Conservation (phyloP, 2,113 vertebrate genomes). For the Cyphomyrus discorhynchus region DNA sequence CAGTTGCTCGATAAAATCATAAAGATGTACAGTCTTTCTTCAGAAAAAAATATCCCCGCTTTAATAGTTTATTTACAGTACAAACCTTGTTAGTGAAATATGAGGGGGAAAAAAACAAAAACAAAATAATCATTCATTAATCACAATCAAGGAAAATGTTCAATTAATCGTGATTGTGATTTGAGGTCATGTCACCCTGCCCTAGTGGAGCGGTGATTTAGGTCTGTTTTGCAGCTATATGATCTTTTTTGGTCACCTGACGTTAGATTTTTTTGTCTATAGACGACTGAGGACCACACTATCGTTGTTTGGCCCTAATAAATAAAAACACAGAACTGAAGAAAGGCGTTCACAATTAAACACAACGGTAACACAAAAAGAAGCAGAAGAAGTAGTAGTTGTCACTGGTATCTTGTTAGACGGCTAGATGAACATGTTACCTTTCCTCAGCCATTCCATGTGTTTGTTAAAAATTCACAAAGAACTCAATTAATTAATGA, state of each 20-base stretch:
- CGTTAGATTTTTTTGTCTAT: background rate
- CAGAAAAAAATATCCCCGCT: too few species aligned
- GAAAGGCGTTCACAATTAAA: background rate
- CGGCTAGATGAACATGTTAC: background rate
- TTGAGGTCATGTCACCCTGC: background rate
- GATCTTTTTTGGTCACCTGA: background rate
- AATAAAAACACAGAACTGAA: too few species aligned
- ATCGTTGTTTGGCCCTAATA: too few species aligned
- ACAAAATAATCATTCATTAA: too few species aligned
- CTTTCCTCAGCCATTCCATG: background rate
- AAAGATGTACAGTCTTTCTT: too few species aligned
- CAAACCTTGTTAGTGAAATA: too few species aligned
- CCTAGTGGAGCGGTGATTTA: background rate
- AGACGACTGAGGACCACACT: background rate
- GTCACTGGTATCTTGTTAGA: background rate
- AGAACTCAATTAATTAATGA: background rate
- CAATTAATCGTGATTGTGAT: too few species aligned
- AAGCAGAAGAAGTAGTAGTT: background rate
- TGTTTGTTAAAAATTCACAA: background rate
- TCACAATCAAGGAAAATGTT: too few species aligned
- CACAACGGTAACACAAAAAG: background rate
- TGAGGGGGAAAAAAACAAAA: too few species aligned
- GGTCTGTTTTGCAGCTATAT: background rate
- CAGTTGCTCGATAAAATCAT: too few species aligned
- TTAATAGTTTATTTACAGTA: too few species aligned